These are phyloP conservation scores for Tetheella fluctuosa DNA, from an alignment of 2,888 invertebrate genomes.

Conservation along the genomic window DNA sequence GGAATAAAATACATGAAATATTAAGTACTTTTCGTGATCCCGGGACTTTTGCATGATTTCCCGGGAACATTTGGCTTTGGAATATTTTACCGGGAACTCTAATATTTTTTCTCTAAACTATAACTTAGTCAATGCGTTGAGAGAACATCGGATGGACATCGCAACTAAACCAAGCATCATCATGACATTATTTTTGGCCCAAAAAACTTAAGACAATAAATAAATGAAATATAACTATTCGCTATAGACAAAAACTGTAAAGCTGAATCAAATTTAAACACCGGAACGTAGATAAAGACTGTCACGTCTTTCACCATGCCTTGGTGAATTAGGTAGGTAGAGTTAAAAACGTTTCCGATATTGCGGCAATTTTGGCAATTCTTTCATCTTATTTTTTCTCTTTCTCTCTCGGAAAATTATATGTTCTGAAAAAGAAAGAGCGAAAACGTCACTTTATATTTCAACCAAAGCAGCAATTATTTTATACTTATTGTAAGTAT, in stretches of 20 bases:
- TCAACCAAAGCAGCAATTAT: not conserved
- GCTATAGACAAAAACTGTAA: not conserved
- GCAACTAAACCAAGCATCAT: no score
- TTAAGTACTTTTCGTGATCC: no score
- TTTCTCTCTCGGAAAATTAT: not conserved
- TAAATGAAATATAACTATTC: not conserved
- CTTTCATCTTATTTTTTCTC: no score
- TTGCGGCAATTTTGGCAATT: not conserved
- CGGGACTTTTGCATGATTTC: not conserved
- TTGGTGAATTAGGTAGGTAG: conserved; percentile 3
- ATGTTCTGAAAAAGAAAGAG: not conserved
- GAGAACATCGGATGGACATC: not conserved
- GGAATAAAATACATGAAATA: no score
- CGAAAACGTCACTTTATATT: not conserved
- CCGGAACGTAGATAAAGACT: not conserved
- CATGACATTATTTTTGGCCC: no score
- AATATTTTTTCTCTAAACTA: not conserved
- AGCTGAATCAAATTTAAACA: not conserved
- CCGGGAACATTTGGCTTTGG: no score
- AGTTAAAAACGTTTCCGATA: not conserved
- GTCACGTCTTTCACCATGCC: conserved; percentile 11
- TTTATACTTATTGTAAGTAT: not conserved
- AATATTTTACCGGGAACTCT: not conserved
- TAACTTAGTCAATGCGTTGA: not conserved
- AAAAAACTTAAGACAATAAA: no score